phyloP scores from a whole-genome alignment of 2,888 invertebrate genomes.

The Hedya salicella region DNA sequence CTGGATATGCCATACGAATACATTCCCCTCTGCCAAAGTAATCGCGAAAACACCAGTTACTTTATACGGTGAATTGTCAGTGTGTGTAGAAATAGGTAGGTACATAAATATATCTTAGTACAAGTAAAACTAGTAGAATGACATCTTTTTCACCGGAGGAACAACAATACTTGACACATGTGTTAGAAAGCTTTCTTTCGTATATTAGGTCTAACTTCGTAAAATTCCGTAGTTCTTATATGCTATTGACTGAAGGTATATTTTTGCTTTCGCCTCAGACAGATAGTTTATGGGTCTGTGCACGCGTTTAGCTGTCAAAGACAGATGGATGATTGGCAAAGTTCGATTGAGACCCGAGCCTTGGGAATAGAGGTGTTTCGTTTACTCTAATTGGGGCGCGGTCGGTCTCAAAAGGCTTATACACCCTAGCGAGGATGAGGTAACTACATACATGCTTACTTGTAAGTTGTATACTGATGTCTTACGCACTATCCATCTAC shows the following conservation, averaged over 20 bases:
- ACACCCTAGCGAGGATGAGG: background rate
- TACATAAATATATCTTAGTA: too few species aligned
- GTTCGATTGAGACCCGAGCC: conserved; percentile 5
- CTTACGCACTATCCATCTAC: too few species aligned
- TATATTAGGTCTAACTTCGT: background rate
- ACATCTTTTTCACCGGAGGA: background rate
- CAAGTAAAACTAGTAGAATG: too few species aligned
- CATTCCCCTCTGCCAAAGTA: too few species aligned
- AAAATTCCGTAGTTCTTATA: background rate
- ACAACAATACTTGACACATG: background rate
- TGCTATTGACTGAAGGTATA: background rate
- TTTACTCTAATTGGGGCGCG: conserved; percentile 23
- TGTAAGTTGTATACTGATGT: too few species aligned
- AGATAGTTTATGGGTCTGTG: background rate
- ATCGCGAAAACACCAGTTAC: too few species aligned
- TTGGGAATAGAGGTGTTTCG: conserved; percentile 8
- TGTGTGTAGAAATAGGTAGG: too few species aligned
- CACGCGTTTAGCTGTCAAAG: background rate
- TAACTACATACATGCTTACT: background rate
- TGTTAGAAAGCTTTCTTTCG: background rate
- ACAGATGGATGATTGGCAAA: conserved; percentile 19
- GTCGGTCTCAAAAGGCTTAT: conserved; percentile 1
- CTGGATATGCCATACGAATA: too few species aligned
- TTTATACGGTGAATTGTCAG: too few species aligned
- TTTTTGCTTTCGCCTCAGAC: background rate